These are phyloP conservation scores for Lepidurus arcticus DNA, from an alignment of 1,140 invertebrate species.

Conservation along the genomic window DNA sequence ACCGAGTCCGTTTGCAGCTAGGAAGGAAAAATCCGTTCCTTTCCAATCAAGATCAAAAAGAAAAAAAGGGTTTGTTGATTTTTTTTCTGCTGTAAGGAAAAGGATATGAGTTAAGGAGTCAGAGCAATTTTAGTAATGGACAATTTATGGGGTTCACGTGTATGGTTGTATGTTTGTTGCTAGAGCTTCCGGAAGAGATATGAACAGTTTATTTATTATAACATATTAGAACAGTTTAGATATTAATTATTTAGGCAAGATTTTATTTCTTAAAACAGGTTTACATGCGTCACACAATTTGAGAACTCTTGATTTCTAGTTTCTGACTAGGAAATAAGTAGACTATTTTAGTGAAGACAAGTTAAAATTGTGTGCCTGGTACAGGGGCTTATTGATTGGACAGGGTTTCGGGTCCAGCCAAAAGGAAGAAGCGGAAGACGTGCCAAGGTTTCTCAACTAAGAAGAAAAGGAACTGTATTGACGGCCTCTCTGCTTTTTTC, in stretches of 20 bases:
- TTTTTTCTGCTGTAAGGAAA: not conserved
- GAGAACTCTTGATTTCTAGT: too few relatives aligned
- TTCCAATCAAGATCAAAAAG: too few relatives aligned
- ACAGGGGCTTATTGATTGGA: not conserved
- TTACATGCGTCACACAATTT: too few relatives aligned
- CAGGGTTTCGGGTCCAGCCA: not conserved
- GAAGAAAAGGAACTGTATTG: not conserved
- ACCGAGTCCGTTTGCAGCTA: not conserved
- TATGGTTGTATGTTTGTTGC: not conserved
- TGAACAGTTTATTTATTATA: too few relatives aligned
- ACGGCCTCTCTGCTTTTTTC: not conserved
- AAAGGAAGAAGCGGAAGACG: not conserved
- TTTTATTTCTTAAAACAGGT: too few relatives aligned
- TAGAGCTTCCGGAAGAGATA: too few relatives aligned
- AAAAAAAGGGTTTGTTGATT: too few relatives aligned
- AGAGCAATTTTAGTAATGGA: constrained; percentile 15
- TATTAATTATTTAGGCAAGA: too few relatives aligned
- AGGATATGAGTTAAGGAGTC: not conserved
- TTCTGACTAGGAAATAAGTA: too few relatives aligned
- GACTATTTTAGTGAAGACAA: too few relatives aligned
- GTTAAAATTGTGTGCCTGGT: too few relatives aligned
- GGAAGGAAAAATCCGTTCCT: not conserved
- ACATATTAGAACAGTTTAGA: too few relatives aligned
- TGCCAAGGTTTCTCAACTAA: not conserved
- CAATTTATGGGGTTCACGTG: not conserved